Evolutionary conservation across 2,113 vertebrate genomes (phyloP).

Genomic region (Bos javanicus): DNA sequence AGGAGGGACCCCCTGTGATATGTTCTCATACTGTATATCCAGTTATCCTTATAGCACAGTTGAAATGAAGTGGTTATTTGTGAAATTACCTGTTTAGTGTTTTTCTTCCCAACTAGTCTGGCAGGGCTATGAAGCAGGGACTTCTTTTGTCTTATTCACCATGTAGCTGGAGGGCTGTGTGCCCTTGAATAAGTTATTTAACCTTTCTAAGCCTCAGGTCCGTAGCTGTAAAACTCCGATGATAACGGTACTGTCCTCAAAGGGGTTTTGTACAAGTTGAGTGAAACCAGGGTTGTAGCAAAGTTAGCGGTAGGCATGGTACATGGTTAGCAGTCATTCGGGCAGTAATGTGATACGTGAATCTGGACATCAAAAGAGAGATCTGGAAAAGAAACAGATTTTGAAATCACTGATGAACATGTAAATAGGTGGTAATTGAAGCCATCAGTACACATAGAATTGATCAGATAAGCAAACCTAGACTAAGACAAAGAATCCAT

Average conservation of each 20-base stretch:
- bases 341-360: background rate
- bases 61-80: conserved; percentile 28
- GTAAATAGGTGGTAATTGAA: background rate
- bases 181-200: background rate
- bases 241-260: background rate
- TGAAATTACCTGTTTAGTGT: background rate
- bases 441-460: background rate
- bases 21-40: background rate
- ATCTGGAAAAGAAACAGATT: background rate
- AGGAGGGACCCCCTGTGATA: background rate
- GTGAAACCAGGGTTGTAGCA: background rate
- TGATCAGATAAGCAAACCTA: background rate
- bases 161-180: background rate
- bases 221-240: background rate
- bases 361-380: background rate
- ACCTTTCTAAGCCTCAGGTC: background rate
- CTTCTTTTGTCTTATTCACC: background rate
- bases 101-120: background rate
- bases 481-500: background rate
- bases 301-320: background rate
- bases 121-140: background rate
- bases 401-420: background rate
- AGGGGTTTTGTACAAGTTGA: background rate
- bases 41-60: background rate
- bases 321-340: background rate